Conservation (phyloP, 1,140 invertebrate species). For the Danaus melanippus region DNA sequence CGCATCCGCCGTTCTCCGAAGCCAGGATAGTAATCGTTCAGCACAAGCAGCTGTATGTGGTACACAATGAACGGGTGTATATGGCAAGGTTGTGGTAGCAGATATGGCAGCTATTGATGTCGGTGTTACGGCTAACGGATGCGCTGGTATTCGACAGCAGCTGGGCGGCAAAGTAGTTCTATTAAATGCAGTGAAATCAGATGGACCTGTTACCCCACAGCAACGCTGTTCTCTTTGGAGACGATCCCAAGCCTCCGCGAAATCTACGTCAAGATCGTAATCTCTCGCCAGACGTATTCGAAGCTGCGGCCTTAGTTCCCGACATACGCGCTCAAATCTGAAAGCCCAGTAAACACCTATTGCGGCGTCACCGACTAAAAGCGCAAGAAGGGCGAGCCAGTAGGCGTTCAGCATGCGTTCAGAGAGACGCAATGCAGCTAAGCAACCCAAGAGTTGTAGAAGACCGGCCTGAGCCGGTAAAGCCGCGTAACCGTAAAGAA, state of each 20-base stretch:
- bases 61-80: conserved; percentile 54
- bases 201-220: conserved; percentile 82
- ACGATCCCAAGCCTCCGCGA: conserved; percentile 85
- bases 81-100: conserved; percentile 73
- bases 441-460: conserved; percentile 82
- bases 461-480: conserved; percentile 81
- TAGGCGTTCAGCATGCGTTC: conserved; percentile 87
- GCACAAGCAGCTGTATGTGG: conserved; percentile 77
- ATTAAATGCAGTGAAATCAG: conserved; percentile 74
- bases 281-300: conserved; percentile 73
- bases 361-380: conserved; percentile 87
- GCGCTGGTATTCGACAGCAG: conserved; percentile 69
- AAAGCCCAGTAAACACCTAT: conserved; percentile 91
- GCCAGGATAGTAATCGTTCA: conserved; percentile 79
- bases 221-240: conserved; percentile 84
- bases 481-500: conserved; percentile 88
- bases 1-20: conserved; percentile 83
- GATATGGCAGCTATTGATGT: conserved; percentile 79
- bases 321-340: conserved; percentile 82
- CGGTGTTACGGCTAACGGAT: conserved; percentile 50
- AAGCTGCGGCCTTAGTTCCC: conserved; percentile 80
- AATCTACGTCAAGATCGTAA: conserved; percentile 81
- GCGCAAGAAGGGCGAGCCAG: conserved; percentile 84
- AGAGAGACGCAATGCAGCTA: conserved; percentile 85
- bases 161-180: conserved; percentile 66